Percentiles rank a stretch among this genome's conserved stretches.
Conservation (phyloP, 2,888 invertebrate species). For the Oscheius sp. region DNA sequence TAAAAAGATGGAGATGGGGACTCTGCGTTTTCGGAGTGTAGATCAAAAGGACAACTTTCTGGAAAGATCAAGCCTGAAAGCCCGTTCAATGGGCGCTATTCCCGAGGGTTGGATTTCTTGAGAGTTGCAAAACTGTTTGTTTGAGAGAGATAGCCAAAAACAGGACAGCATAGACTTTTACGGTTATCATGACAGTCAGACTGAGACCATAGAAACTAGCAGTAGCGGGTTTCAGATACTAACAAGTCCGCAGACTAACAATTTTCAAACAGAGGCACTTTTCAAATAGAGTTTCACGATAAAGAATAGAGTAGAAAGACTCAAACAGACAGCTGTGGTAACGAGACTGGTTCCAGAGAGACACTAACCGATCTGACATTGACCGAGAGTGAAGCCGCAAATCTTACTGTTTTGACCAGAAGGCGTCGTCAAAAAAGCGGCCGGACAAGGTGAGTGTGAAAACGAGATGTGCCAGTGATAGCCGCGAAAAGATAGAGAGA, state of each 20-base stretch:
- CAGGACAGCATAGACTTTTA: background rate
- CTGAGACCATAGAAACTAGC: too few species aligned
- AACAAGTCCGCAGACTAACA: too few species aligned
- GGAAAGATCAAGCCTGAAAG: background rate
- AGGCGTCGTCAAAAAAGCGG: background rate
- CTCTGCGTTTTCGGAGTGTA: background rate
- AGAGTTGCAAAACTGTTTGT: background rate
- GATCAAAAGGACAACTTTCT: background rate
- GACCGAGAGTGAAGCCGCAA: background rate
- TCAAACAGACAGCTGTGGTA: background rate
- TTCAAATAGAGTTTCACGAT: background rate
- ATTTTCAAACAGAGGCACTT: too few species aligned
- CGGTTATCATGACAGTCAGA: too few species aligned
- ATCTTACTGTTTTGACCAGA: background rate
- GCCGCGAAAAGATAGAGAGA: constrained; percentile 32
- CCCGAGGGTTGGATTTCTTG: background rate
- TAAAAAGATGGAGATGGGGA: background rate
- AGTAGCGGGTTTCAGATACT: too few species aligned
- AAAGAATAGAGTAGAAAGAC: background rate
- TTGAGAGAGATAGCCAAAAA: background rate
- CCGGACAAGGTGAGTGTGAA: constrained; percentile 14
- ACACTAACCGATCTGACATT: too few species aligned
- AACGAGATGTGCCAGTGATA: constrained; percentile 35
- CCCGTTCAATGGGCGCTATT: background rate
- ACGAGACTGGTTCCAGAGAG: background rate